Base-by-base conservation (phyloP, 23 tunicate genomes). In the Botrylloides violaceus region DNA sequence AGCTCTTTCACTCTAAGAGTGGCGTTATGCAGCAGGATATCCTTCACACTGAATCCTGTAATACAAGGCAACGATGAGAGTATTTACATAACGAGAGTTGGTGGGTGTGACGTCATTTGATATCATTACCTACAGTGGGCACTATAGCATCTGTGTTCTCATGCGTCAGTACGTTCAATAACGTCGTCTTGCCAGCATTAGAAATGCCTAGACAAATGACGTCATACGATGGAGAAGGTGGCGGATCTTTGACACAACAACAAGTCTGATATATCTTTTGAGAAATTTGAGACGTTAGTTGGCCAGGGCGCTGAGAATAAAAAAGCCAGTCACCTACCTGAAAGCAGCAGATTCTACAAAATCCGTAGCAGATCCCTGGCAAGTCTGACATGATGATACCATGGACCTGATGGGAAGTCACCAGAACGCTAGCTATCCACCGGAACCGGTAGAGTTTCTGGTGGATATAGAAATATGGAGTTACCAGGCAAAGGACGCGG, bases 161-260 rank as follows among this genome's bases (percentile, higher is more conserved):
- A 36, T 57, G 34, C 35, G 70, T 73, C 31, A 87, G 57, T 9
- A 76, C 82, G 43, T 65, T 49, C 27, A 87, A 34, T 34, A 87
- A 47, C 6, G 95, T 87, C 30, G 86, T 60, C 75, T 87, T 87
- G 57, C 95, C 95, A 61, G 95, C 70, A 71, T 87, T 80, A 7
- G 86, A 66, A 3, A 87, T 70, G 25, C 95, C 95, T 12, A 87
- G 58, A 49, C 95, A 87, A 29, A 80, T 21, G 2, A 87, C 70
- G 34, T 80, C 32, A 64, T 48, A 87, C 28, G 37, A 43, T 20
- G 85, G 79, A 18, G 43, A 19, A 1, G 72, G 19, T 20, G 81
- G 85, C 9, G 94, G 58, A 31, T 79, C 73, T 50, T 85, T 59
- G 3, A 62, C 30, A 39, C 94, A 85, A 66, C 94, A 85, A 34